These are phyloP conservation scores for Meleagris gallopavo DNA, from an alignment of 2,113 vertebrate species.

Conservation along the genomic window DNA sequence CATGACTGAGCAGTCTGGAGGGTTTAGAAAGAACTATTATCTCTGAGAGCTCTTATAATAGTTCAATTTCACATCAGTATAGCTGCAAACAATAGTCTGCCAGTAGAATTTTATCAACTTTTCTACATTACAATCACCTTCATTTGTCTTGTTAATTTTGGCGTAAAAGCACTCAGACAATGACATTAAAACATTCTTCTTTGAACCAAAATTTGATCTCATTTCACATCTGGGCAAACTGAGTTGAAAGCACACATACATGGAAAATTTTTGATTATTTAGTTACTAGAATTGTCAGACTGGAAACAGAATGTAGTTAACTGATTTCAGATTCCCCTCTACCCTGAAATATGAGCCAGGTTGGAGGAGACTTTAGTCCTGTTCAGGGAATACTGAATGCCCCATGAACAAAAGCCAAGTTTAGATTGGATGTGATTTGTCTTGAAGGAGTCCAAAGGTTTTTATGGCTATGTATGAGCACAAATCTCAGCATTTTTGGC, in stretches of 20 bases:
- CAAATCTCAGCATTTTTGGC: not conserved
- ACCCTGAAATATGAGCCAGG: not conserved
- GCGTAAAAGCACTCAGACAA: not conserved
- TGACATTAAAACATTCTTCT: not conserved
- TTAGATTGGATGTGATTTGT: not conserved
- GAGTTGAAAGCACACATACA: not conserved
- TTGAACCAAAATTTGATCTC: not conserved
- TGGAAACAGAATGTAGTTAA: not conserved
- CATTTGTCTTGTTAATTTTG: conserved; percentile 6
- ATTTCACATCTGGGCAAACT: not conserved
- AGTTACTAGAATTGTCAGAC: not conserved
- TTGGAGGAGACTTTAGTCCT: not conserved
- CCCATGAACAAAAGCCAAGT: not conserved
- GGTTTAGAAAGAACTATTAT: not conserved
- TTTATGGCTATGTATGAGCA: not conserved
- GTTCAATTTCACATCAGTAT: not conserved
- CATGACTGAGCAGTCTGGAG: not conserved
- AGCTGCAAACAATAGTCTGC: not conserved
- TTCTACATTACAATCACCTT: not conserved
- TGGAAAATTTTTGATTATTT: not conserved
- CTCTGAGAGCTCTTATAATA: not conserved
- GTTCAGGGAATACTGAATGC: not conserved
- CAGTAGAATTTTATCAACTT: not conserved
- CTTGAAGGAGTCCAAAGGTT: not conserved
- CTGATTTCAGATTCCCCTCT: not conserved